phyloP scores from a whole-genome alignment of 2,797 vertebrate genomes.

The Chaunax sp. region DNA sequence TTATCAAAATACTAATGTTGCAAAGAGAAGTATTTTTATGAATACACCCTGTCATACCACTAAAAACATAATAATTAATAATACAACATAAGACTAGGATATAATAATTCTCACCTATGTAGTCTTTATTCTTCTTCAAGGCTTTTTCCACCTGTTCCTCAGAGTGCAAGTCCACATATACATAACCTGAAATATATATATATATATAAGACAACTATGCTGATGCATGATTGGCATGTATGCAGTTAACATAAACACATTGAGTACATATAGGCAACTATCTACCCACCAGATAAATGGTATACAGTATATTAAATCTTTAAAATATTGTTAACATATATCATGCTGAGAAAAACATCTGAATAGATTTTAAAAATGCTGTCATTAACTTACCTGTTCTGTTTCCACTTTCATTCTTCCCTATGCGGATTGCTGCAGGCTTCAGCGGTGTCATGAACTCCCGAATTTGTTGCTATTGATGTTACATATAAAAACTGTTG shows the following conservation, averaged over 20 bases:
- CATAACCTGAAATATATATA: slow-evolving; percentile 85
- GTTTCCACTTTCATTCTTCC: slow-evolving; percentile 86
- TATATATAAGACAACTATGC: slow-evolving; percentile 3
- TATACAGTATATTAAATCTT: background rate
- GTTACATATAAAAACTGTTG: slow-evolving; percentile 2
- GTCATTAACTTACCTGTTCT: slow-evolving; percentile 84
- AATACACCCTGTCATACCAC: background rate
- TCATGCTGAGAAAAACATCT: background rate
- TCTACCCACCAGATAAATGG: background rate
- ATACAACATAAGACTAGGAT: background rate
- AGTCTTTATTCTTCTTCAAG: slow-evolving; percentile 91
- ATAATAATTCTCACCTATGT: slow-evolving; percentile 86
- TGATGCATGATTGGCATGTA: slow-evolving; percentile 1
- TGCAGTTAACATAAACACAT: background rate
- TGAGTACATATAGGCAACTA: background rate
- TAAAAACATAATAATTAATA: no score
- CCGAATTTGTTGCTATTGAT: slow-evolving; percentile 86
- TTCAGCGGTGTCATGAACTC: slow-evolving; percentile 94
- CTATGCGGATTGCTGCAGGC: slow-evolving; percentile 89
- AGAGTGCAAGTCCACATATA: slow-evolving; percentile 92
- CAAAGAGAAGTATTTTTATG: background rate
- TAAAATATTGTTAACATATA: background rate
- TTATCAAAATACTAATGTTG: background rate
- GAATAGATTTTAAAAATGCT: background rate
- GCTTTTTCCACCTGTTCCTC: slow-evolving; percentile 91